Evolutionary conservation across 2,797 vertebrate genomes (phyloP).

Genomic region (Coregonus suidteri): DNA sequence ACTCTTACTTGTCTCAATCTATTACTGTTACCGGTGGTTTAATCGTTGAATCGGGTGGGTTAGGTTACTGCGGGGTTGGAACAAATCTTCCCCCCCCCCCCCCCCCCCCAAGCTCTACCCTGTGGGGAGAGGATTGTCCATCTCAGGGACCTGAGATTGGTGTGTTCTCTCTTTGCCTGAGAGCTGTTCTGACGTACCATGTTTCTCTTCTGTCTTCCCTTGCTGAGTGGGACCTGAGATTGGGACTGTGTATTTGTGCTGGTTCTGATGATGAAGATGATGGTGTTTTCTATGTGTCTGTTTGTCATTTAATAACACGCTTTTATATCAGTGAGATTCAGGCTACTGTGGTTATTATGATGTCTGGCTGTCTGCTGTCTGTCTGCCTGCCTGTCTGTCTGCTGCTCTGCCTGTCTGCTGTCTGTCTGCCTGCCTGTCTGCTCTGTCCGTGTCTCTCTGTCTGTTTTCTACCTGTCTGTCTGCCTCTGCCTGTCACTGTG

Average conservation of each 20-base stretch:
- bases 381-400: no score
- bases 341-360: conserved; percentile 1
- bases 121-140: no score
- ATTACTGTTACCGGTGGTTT: no score
- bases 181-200: no score
- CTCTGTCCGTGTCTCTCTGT: no score
- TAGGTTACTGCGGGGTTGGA: background rate
- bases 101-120: no score
- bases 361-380: background rate
- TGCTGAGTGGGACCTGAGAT: conserved; percentile 19
- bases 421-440: no score
- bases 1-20: background rate
- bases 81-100: background rate
- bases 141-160: no score
- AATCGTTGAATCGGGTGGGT: background rate
- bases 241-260: conserved; percentile 66
- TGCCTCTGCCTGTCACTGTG: no score
- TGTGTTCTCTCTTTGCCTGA: no score
- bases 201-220: background rate
- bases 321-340: conserved; percentile 62
- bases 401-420: no score
- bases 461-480: no score
- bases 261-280: conserved; percentile 69
- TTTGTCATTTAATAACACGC: conserved; percentile 72
- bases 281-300: conserved; percentile 71